Evolutionary conservation across 2,888 invertebrate species (phyloP).

Genomic region (Papilio demoleus): DNA sequence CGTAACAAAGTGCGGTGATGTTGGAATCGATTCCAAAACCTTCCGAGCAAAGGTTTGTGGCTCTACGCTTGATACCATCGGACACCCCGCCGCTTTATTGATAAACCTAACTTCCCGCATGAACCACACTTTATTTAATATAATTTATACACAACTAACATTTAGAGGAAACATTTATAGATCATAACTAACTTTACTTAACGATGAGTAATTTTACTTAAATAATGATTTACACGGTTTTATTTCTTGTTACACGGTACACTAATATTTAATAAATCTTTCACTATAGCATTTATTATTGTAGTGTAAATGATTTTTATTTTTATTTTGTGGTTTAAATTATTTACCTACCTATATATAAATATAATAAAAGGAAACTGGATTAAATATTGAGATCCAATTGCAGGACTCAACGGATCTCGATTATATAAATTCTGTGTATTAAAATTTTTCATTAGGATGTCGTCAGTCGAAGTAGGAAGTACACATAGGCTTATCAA

Average conservation of each 20-base stretch:
- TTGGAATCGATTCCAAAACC: constrained; percentile 66
- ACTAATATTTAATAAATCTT: constrained; percentile 5
- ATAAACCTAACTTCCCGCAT: constrained; percentile 81
- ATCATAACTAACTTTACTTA: constrained; percentile 17
- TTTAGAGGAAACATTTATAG: constrained; percentile 24
- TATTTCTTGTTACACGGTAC: constrained; percentile 1
- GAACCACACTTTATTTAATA: constrained; percentile 78
- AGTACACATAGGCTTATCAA: too few species aligned
- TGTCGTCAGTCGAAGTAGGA: too few species aligned
- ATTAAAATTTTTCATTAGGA: too few species aligned
- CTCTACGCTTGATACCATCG: constrained; percentile 74
- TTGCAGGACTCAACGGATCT: too few species aligned
- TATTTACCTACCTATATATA: neutral
- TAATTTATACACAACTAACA: constrained; percentile 52
- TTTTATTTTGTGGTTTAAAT: neutral
- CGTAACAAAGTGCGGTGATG: constrained; percentile 67
- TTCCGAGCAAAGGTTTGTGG: constrained; percentile 64
- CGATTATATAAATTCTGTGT: too few species aligned
- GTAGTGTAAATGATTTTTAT: neutral
- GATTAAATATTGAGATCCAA: too few species aligned
- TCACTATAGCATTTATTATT: constrained; percentile 1
- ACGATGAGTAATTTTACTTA: constrained; percentile 14
- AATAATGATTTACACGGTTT: constrained; percentile 6
- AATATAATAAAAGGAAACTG: too few species aligned
- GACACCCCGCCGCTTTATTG: constrained; percentile 81